Base-by-base conservation (phyloP, 2,113 vertebrate genomes). In the Neofelis nebulosa region DNA sequence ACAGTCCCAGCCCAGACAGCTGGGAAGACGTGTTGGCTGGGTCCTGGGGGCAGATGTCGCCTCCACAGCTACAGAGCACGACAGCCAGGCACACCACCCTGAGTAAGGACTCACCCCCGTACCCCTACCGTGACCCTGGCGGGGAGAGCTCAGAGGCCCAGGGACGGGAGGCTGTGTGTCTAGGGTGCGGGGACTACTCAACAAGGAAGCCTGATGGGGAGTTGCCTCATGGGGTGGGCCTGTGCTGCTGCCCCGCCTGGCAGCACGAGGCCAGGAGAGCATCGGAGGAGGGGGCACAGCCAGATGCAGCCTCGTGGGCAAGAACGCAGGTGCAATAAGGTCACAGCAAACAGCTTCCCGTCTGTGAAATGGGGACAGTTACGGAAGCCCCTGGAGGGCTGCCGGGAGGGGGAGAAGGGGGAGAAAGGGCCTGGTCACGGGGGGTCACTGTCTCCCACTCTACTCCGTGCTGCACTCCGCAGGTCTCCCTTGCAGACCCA, bases 41-140 rank as follows among this genome's bases (percentile, higher is more conserved):
- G 15, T 73, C 52, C 15, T 45, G 0, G 2, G 38, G 3, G 27
- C 68, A 63, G 15, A 31, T 0, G 65, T 52, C 3, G 31, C 21
- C 55, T 76, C 61, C 55, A 55, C 0, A n/a, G 8, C 13, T 45
- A n/a, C 1, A 8, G 50, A n/a, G 74, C 5, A 2, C 65, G 10
- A 31, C 1, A 50, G 50, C 23, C 38, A 74, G 1, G 4, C n/a
- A 33, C 9, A 29, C 19, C 19, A 7, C 65, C 31, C 27, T 16
- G 31, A n/a, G 19, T 4, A 0, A 19, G 33, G 21, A 25, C 3
- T n/a, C 15, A 14, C 23, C 33, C 33, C n/a, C 0, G 2, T 21
- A 33, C 36, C 50, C 7, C 15, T 61, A 55, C 5, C 8, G 1
- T 10, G 0, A 4, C 63, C 41, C 25, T 1, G 4, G 65, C 57